Evolutionary conservation across 2,113 vertebrate genomes (phyloP).

Genomic region (Cricetomys ansorgei): DNA sequence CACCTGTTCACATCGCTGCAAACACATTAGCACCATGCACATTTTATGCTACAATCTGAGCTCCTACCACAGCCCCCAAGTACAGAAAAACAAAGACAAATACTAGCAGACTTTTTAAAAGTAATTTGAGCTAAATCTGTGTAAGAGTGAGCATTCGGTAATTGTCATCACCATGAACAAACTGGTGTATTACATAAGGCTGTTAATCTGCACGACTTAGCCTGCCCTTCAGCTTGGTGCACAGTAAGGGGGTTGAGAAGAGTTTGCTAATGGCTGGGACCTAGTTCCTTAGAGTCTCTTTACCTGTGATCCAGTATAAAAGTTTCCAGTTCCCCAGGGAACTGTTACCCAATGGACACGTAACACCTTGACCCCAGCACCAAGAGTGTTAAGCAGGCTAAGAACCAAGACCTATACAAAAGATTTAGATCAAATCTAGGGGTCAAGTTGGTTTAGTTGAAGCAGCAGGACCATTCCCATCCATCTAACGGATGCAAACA

Average conservation of each 20-base stretch:
- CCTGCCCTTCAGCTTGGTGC: not conserved
- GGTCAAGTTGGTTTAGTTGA: not conserved
- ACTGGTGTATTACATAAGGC: not conserved
- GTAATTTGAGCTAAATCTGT: not conserved
- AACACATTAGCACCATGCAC: rapidly evolving
- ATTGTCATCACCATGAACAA: not conserved
- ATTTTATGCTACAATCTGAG: not conserved
- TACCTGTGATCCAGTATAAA: not conserved
- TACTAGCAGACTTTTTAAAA: not conserved
- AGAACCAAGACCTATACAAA: not conserved
- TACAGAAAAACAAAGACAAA: not conserved
- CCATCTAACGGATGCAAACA: not conserved
- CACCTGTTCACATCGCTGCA: no score
- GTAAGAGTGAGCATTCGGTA: not conserved
- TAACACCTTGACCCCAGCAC: not conserved
- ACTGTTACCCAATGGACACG: not conserved
- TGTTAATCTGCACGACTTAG: not conserved
- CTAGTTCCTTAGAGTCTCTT: not conserved
- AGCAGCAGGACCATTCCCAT: not conserved
- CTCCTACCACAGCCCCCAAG: not conserved
- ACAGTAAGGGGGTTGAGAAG: not conserved
- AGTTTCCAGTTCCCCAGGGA: not conserved
- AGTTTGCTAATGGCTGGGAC: not conserved
- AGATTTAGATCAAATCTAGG: not conserved
- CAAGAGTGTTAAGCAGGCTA: not conserved